Evolutionary conservation across 2,888 invertebrate genomes (phyloP), one percentile per base, ranked within the genome.

Genomic region (Pseudanteris insignis): DNA sequence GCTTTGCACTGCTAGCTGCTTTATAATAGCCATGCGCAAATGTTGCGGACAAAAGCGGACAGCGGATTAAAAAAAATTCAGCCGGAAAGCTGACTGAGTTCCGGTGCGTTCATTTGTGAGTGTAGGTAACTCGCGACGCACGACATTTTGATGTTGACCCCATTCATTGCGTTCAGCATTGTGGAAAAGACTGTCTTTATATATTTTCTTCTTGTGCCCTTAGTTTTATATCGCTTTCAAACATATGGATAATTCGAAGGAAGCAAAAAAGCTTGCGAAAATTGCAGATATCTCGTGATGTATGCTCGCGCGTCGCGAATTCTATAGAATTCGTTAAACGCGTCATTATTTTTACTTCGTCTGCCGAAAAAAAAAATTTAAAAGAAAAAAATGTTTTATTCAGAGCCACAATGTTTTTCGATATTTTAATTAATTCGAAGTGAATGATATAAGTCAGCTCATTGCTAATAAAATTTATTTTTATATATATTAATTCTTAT

Each of bases 11-110:
- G 34, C 59, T 58, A 54, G 61, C 44, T 55, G 64, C 58, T 66
- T 66, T 66, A 66, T 67, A 67, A 67, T 65, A 54, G 66, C 46
- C 60, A 64, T 62, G 64, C 62, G 63, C 63, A 57, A 61, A 66
- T 59, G 59, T 66, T 61, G 28, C 51, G 51, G 63, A 67, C 67
- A 67, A 67, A 67, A 57, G 67, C 58, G 63, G 57, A 63, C 62
- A 61, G 61, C 55, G 62, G 65, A 65, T 64, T 60, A 59, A 60
- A 65, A 59, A 63, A 67, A 67, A 65, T 65, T 65, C 63, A 53
- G 43, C 63, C 60, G 62, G 60, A 59, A 65, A 67, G 65, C 65
- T 67, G 65, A 65, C 65, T 55, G 62, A 65, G 64, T 67, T 67
- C 67, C 67, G 67, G 54, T 54, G 62, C 60, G 58, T 58, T 63